Base-by-base conservation (phyloP, 2,888 invertebrate species). In the Heliconius sara region DNA sequence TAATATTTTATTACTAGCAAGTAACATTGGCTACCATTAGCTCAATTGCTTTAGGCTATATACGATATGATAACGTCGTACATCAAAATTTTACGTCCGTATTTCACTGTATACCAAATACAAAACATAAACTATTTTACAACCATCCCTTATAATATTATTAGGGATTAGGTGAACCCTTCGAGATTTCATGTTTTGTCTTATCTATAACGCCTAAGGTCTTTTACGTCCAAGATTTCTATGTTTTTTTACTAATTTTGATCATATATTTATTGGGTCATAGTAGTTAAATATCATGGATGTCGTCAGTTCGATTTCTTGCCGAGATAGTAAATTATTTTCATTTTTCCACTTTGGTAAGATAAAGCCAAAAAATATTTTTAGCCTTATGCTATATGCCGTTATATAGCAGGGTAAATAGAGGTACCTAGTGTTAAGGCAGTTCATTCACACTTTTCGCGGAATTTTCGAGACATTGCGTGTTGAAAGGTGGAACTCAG, bases 1-100 rank as follows among this genome's bases (percentile, higher is more conserved):
- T 52, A 76, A 66, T 19, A 57, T 63, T 19, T 39, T 65, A 63
- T 80, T 27, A 71, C 72, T 39, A 70, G 22, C 81, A 84, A 81
- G 77, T 80, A 80, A 82, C 75, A 77, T 79, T 79, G 74, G 77
- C 78, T n/a, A 63, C 84, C 86, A 87, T 88, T 88, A 87, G 85
- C 86, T 82, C 78, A 86, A 88, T 88, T 88, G 87, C 83, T 83
- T 78, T 63, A 82, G 84, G 60, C 27, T 65, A 65, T 65, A 65
- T 65, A 84, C 85, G 86, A 86, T 90, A 84, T 85, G 86, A 86
- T 90, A 89, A 91, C 87, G 86, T 84, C 83, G 78, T 84, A 87
- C 88, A 91, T 92, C 89, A 91, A 92, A 90, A 89, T 87, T 92
- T 92, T 91, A 92, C 86, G 89, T 86, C 85, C 85, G 0, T 57